Evolutionary conservation across 2,113 vertebrate genomes (phyloP).

Genomic region (Sander lucioperca): DNA sequence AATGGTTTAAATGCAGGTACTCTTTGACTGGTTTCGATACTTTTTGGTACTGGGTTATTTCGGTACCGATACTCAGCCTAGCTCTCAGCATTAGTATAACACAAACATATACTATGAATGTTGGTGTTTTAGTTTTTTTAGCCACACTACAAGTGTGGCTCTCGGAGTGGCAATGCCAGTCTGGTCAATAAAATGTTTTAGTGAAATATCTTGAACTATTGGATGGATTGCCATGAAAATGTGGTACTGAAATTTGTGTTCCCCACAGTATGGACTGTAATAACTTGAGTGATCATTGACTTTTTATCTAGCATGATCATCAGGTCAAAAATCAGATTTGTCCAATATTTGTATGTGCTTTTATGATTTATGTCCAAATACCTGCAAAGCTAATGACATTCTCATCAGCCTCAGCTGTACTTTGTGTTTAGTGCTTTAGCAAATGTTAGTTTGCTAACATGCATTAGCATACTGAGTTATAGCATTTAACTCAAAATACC

Average conservation of each 20-base stretch:
- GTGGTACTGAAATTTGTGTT: background rate
- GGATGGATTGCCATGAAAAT: background rate
- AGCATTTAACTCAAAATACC: background rate
- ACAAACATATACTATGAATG: background rate
- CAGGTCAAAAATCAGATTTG: background rate
- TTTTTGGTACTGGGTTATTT: too few species aligned
- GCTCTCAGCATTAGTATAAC: background rate
- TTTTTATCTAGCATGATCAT: background rate
- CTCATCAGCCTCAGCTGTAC: background rate
- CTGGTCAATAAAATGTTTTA: background rate
- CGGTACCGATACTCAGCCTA: too few species aligned
- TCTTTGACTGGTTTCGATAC: too few species aligned
- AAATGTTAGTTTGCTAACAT: background rate
- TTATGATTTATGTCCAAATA: background rate
- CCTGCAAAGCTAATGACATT: background rate
- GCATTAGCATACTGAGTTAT: background rate
- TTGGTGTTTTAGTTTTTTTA: background rate
- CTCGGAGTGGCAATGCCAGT: too few species aligned
- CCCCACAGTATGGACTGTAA: background rate
- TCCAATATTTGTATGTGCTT: background rate
- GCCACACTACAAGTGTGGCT: background rate
- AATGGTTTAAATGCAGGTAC: too few species aligned
- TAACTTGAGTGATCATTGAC: background rate
- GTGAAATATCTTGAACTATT: background rate
- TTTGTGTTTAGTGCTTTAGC: background rate